Evolutionary conservation across 2,888 invertebrate species (phyloP).

Genomic region (Gortyna flavago): DNA sequence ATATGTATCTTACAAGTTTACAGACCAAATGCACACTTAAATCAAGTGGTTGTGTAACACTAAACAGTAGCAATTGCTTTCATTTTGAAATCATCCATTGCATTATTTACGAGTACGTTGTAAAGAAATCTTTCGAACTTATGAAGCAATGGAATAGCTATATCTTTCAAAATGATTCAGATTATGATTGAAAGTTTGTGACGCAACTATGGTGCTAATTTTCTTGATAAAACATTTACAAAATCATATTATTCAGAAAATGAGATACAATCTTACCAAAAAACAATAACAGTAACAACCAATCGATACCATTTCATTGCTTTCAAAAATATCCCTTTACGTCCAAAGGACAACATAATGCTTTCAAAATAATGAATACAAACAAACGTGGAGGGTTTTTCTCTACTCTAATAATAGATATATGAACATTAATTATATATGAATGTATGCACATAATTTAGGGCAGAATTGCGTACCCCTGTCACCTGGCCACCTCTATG

Average conservation of each 20-base stretch:
- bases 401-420: constrained; percentile 65
- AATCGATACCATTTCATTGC: constrained; percentile 61
- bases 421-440: constrained; percentile 58
- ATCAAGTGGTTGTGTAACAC: neutral
- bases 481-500: constrained; percentile 82
- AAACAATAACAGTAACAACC: constrained; percentile 24
- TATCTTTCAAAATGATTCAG: too few species aligned
- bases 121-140: neutral
- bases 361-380: constrained; percentile 80
- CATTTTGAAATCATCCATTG: too few species aligned
- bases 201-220: neutral
- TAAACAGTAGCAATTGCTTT: neutral
- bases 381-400: constrained; percentile 67
- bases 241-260: neutral
- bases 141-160: neutral
- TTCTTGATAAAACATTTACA: neutral
- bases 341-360: constrained; percentile 70
- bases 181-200: neutral
- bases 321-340: constrained; percentile 59
- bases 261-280: constrained; percentile 36
- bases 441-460: constrained; percentile 81
- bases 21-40: neutral
- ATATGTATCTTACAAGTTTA: neutral
- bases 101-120: too few species aligned
- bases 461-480: constrained; percentile 76